Evolutionary conservation across 2,888 invertebrate genomes (phyloP), one percentile per base, ranked within the genome.

Genomic region (Platycnemis pennipes): DNA sequence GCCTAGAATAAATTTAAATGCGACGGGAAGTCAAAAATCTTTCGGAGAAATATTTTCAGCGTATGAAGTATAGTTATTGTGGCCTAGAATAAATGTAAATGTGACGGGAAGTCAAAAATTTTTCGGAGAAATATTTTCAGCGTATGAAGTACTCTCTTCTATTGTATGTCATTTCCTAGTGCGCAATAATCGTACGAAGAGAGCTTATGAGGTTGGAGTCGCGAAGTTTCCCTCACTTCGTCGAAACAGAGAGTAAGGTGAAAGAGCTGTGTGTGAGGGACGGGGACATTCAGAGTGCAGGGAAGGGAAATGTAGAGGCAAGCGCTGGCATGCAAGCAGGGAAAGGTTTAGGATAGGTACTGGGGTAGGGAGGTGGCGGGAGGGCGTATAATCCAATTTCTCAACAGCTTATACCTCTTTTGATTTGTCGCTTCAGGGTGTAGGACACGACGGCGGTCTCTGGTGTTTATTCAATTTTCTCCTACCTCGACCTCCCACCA

Each of bases 361-460:
- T 37, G 77, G 77, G 77, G 77, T 16, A 8, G 1, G 87, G 87
- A 45, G n/a, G 42, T n/a, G n/a, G n/a, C 19, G 26, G 56, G 89
- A 56, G 89, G 89, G 56, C 37, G 31, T 13, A 2, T 88, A 89
- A 89, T 89, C 89, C 89, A 89, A 89, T 89, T 89, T 89, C 56
- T 89, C 56, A 11, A 22, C 89, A 56, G 89, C 89, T 89, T 56
- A 89, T 56, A 56, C 89, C 89, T 56, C 89, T 89, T 77, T 89
- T 89, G 89, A 89, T 89, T 89, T 89, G 89, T 56, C 56, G 53
- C 77, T 77, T 77, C 77, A 77, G 77, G 77, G 77, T 77, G 77
- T 77, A 37, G 77, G 77, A 77, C 77, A 77, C 37, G 77, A 77
- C 77, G 77, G 37, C 77, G n/a, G 31, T 77, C 77, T 77, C 37